Percentiles rank a stretch among this genome's conserved stretches.
Conservation (phyloP, 2,888 invertebrate genomes). For the Amblyjoppa proteus region DNA sequence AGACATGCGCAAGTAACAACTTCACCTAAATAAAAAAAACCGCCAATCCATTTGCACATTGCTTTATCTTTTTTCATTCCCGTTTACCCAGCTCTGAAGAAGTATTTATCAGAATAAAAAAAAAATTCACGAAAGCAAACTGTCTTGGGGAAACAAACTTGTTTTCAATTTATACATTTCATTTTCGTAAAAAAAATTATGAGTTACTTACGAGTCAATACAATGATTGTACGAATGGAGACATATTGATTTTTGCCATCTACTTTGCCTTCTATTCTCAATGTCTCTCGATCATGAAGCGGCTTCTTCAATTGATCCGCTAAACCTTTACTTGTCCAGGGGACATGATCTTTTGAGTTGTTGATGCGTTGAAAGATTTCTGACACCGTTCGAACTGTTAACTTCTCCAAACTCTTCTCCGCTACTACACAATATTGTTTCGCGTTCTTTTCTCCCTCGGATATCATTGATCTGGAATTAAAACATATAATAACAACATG, state of each 20-base stretch:
- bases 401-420: neutral
- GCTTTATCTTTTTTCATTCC: too few species aligned
- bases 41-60: too few species aligned
- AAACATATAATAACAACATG: neutral
- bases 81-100: too few species aligned
- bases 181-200: neutral
- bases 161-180: too few species aligned
- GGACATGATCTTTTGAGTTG: neutral
- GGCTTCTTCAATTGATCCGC: neutral
- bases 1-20: too few species aligned
- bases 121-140: too few species aligned
- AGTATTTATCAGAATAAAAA: too few species aligned
- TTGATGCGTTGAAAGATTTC: neutral
- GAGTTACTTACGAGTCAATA: neutral
- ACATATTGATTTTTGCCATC: neutral
- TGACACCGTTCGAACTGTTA: neutral
- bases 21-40: too few species aligned
- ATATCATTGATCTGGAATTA: neutral
- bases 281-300: neutral
- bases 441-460: neutral
- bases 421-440: neutral
- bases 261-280: neutral
- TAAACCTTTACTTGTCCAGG: neutral
- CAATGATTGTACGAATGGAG: neutral
- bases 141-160: too few species aligned